Conservation (phyloP, 2,797 vertebrate species). For the Enteromius trimaculatus region DNA sequence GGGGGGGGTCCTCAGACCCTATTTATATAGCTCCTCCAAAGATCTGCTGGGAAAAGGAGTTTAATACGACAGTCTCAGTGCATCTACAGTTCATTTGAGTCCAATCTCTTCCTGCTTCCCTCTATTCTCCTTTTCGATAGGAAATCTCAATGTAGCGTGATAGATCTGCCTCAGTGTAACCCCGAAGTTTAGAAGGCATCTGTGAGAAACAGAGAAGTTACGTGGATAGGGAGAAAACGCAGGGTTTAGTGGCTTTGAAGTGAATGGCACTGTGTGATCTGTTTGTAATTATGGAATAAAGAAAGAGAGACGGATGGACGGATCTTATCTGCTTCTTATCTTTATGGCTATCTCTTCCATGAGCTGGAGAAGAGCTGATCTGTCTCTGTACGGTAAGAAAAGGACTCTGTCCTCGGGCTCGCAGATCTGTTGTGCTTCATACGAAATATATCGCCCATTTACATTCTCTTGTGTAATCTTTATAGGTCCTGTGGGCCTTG, state of each 20-base stretch:
- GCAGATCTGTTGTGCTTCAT: constrained; percentile 32
- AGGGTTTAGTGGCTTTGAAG: constrained; percentile 45
- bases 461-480: constrained; percentile 38
- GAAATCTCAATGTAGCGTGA: neutral
- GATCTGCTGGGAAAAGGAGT: constrained; percentile 23
- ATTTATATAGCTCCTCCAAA: constrained; percentile 8
- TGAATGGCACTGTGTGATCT: constrained; percentile 34
- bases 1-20: neutral
- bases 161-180: constrained; percentile 34
- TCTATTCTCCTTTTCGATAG: neutral
- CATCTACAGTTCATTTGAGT: neutral
- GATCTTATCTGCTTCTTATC: constrained; percentile 45
- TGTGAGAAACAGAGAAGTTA: constrained; percentile 46
- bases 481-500: constrained; percentile 26
- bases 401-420: constrained; percentile 2
- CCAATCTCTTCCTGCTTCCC: constrained; percentile 10
- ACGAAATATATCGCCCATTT: constrained; percentile 18
- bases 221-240: constrained; percentile 2
- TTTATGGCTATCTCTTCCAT: constrained; percentile 38
- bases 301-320: constrained; percentile 18
- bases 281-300: constrained; percentile 42
- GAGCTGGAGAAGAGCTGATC: constrained; percentile 33
- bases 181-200: constrained; percentile 29
- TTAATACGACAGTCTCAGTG: neutral
- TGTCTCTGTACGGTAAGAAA: constrained; percentile 26